A percentile compares a stretch with the other conserved stretches of the same genome.
Evolutionary conservation across 1,140 invertebrate species (phyloP).

Genomic region (Aphaenogaster floridana): DNA sequence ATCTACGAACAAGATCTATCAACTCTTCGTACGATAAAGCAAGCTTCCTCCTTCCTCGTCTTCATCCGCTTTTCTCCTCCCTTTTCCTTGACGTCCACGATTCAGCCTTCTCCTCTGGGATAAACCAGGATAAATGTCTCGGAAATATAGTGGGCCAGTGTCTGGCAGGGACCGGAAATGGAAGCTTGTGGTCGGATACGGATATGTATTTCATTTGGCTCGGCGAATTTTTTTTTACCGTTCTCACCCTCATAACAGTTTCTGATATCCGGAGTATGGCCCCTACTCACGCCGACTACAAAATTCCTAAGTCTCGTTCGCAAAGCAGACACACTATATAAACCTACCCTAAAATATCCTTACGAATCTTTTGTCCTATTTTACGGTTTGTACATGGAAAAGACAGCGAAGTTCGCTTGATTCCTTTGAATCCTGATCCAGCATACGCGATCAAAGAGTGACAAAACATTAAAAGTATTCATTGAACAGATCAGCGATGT

Average conservation of each 20-base stretch:
- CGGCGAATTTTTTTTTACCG: slow-evolving; percentile 79
- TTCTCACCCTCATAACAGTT: slow-evolving; percentile 80
- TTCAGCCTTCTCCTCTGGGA: slow-evolving; percentile 78
- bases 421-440: slow-evolving; percentile 32
- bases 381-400: background rate
- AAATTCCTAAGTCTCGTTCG: slow-evolving; percentile 48
- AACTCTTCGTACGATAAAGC: slow-evolving; percentile 55
- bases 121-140: slow-evolving; percentile 88
- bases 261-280: slow-evolving; percentile 84
- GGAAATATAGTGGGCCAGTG: slow-evolving; percentile 86
- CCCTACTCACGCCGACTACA: background rate
- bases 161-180: slow-evolving; percentile 87
- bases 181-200: slow-evolving; percentile 87
- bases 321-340: background rate
- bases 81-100: slow-evolving; percentile 47
- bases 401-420: background rate
- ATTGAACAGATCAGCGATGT: slow-evolving; percentile 64
- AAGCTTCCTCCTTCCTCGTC: slow-evolving; percentile 6
- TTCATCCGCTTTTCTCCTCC: background rate
- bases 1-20: slow-evolving; percentile 70
- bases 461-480: slow-evolving; percentile 61
- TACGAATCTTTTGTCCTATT: background rate
- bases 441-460: slow-evolving; percentile 40
- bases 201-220: slow-evolving; percentile 86
- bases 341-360: background rate